Base-by-base conservation (phyloP, 1,140 invertebrate genomes). In the Trinorchestia longiramus region DNA sequence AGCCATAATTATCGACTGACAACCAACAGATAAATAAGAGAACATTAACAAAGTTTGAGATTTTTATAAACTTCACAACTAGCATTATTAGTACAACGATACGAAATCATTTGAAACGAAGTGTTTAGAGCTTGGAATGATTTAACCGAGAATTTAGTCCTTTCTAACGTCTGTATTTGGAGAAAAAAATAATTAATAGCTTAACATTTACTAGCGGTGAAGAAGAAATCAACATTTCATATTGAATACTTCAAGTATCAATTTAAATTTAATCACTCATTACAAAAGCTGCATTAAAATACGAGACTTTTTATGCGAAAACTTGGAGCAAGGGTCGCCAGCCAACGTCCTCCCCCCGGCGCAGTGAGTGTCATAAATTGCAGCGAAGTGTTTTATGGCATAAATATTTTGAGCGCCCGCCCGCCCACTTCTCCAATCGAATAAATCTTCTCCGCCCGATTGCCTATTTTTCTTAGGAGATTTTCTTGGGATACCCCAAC, bases 381-480 rank as follows among this genome's bases (percentile, higher is more conserved):
- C 92, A 23, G 43, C 19, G 43, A 94, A 94, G 92, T 43, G 43
- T 94, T 94, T 94, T 94, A 94, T 47, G 43, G 92, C 43, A 94
- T 94, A 94, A 94, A 94, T 94, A 94, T 94, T 94, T 94, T 43
- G 92, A 45, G 43, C 92, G 88, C 43, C 43, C 92, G 43, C 44
- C 92, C 44, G 44, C 92, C 43, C 43, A 43, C 44, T 47, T 40
- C 92, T 94, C 43, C 92, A 94, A 94, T 94, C 92, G 92, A 94
- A 94, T 94, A 94, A 94, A 94, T 94, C 92, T 94, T 94, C 36
- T 40, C 44, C 41, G 92, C 36, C 92, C 92, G 41, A 40, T 45
- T 94, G 92, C 92, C 92, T 43, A 45, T 94, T 43, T 94, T 94
- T 94, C 92, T 94, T 94, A 15, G 92, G 43, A 47, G 92, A 94